phyloP scores from a whole-genome alignment of 2,797 vertebrate genomes.

The Syngnathus rostellatus region DNA sequence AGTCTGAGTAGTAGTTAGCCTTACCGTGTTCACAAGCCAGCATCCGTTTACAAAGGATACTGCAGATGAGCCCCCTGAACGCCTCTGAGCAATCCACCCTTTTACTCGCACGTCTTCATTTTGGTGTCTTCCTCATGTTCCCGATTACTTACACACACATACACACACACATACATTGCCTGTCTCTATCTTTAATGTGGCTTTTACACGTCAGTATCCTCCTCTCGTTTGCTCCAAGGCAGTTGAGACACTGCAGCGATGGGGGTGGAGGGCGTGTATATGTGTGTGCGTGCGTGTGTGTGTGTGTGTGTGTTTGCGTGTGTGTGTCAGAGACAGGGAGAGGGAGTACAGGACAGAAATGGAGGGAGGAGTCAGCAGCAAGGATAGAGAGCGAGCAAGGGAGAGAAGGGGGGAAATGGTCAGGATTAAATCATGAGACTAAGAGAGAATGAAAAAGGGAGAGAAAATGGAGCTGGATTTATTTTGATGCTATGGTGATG shows the following conservation, averaged over 20 bases:
- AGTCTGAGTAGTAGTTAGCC: conserved; percentile 39
- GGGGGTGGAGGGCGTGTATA: conserved; percentile 74
- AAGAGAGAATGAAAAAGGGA: conserved; percentile 24
- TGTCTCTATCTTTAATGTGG: conserved; percentile 49
- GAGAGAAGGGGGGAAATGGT: conserved; percentile 44
- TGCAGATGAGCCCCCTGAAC: conserved; percentile 67
- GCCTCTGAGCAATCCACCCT: conserved; percentile 59
- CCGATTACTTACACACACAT: conserved; percentile 19
- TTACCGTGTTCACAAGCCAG: conserved; percentile 66
- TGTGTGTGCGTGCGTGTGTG: conserved; percentile 62
- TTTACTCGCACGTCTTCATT: conserved; percentile 63
- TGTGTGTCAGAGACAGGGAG: conserved; percentile 59
- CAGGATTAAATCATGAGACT: conserved; percentile 63
- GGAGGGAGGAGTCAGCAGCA: conserved; percentile 64
- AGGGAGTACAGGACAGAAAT: conserved; percentile 58
- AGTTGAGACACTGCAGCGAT: conserved; percentile 79
- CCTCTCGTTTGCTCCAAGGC: conserved; percentile 71
- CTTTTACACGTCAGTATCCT: conserved; percentile 68
- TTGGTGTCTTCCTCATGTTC: conserved; percentile 54
- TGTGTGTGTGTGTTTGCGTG: conserved; percentile 59
- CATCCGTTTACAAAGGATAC: conserved; percentile 68
- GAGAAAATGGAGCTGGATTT: conserved; percentile 33
- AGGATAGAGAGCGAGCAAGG: conserved; percentile 37
- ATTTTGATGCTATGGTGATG: conserved; percentile 27
- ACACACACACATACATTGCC: conserved; percentile 15